Evolutionary conservation across 2,888 invertebrate species (phyloP), one percentile per base, ranked within the genome.

Genomic region (Octodonta nipae): DNA sequence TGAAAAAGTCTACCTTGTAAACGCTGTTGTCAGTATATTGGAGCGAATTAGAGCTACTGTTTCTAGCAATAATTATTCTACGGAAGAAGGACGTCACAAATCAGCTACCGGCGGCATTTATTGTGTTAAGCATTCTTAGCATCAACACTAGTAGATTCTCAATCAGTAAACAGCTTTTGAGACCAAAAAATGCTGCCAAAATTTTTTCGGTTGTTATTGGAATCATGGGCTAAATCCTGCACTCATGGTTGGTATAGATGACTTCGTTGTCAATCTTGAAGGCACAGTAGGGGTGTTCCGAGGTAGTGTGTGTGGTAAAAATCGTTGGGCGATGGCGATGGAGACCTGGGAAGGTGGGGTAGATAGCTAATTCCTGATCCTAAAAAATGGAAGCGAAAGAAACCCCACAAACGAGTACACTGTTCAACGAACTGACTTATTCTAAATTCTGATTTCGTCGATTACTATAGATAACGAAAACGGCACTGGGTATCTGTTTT

Each of bases 381-480:
- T 63, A 91, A 92, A 1, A 88, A 88, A 68, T 92, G 92, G 79
- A 92, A 92, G 65, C 93, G 87, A 44, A 91, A 72, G 73, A 92
- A 91, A 44, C 91, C 91, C 64, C 86, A 84, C 17, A 79, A 80
- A 44, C 88, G 88, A 17, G 87, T 87, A 68, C 91, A 91, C 70
- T 87, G 87, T 63, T 92, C 91, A 20, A 81, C 79, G 45, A 54
- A 43, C 43, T 54, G 53, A 34, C 54, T 47, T 31, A 54, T 49
- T 8, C 54, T 43, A 70, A 37, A 87, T 88, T 52, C 89, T 78
- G 45, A 89, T 87, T 68, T 88, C 87, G 43, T 89, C 85, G 60
- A 93, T 89, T 53, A 93, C 93, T 46, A 92, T 92, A 38, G 93
- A 93, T 93, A 7, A 93, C 89, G 56, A 92, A 93, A 35, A 92